A percentile compares a stretch with the other conserved stretches of the same genome.
Evolutionary conservation across 1,140 invertebrate species (phyloP).

Genomic region (Muscidifurax raptorellus): DNA sequence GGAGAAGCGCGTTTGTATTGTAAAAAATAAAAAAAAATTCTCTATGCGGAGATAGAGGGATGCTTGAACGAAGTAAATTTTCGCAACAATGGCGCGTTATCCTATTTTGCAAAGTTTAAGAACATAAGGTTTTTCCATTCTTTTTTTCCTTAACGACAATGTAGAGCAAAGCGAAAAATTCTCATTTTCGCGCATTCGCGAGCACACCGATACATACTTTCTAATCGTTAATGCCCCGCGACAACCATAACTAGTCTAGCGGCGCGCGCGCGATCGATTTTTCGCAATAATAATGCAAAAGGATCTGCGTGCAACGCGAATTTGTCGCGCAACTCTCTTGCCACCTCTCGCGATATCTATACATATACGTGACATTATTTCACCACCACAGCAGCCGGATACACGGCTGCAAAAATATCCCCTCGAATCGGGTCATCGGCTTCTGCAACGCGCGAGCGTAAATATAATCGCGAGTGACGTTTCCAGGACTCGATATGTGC

Average conservation of each 20-base stretch:
- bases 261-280: background rate
- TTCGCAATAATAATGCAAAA: constrained; percentile 2
- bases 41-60: too few species aligned
- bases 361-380: background rate
- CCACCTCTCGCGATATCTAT: background rate
- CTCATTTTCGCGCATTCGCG: background rate
- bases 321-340: background rate
- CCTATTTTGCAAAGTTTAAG: too few species aligned
- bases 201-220: background rate
- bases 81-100: too few species aligned
- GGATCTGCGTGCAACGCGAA: background rate
- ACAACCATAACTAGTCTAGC: background rate
- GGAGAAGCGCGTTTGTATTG: too few species aligned
- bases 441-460: background rate
- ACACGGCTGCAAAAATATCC: constrained; percentile 18
- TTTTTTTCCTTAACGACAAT: too few species aligned
- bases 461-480: constrained; percentile 1
- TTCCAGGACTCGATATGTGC: background rate
- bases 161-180: background rate
- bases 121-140: too few species aligned
- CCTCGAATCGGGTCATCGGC: constrained; percentile 28
- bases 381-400: background rate
- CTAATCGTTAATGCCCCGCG: background rate
- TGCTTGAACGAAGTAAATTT: too few species aligned
- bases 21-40: too few species aligned